These are phyloP conservation scores for Setophaga coronata DNA, from an alignment of 2,113 vertebrate genomes.

Conservation along the genomic window DNA sequence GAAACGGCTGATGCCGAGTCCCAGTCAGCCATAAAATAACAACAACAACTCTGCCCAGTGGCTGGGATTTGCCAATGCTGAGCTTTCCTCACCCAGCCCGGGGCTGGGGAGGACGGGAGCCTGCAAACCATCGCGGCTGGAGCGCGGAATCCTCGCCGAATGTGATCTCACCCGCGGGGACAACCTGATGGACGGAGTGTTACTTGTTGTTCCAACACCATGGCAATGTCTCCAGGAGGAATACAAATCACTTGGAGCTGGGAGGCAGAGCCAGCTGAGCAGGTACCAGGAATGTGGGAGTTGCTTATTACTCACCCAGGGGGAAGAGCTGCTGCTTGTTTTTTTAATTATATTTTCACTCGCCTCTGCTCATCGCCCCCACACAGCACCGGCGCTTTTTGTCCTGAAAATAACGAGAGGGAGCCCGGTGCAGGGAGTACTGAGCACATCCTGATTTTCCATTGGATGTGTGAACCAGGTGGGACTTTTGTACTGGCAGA, in stretches of 20 bases:
- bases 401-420: neutral
- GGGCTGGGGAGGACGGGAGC: neutral
- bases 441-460: neutral
- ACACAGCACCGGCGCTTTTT: neutral
- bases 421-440: neutral
- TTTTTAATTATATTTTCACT: neutral
- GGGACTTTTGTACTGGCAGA: neutral
- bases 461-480: neutral
- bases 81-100: conserved; percentile 30
- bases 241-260: conserved; percentile 1
- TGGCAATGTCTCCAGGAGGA: conserved; percentile 34
- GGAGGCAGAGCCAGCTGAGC: conserved; percentile 28
- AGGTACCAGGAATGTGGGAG: conserved; percentile 50
- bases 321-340: neutral
- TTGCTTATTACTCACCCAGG: neutral
- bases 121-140: conserved; percentile 4
- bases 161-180: conserved; percentile 21
- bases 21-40: conserved; percentile 11
- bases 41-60: neutral
- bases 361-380: neutral
- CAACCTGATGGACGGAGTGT: neutral
- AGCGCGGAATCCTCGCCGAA: neutral
- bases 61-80: neutral
- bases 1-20: neutral
- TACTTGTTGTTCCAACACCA: conserved; percentile 50